These are phyloP conservation scores for Aphaenogaster rudis DNA, from an alignment of 1,140 invertebrate genomes.

Conservation along the genomic window DNA sequence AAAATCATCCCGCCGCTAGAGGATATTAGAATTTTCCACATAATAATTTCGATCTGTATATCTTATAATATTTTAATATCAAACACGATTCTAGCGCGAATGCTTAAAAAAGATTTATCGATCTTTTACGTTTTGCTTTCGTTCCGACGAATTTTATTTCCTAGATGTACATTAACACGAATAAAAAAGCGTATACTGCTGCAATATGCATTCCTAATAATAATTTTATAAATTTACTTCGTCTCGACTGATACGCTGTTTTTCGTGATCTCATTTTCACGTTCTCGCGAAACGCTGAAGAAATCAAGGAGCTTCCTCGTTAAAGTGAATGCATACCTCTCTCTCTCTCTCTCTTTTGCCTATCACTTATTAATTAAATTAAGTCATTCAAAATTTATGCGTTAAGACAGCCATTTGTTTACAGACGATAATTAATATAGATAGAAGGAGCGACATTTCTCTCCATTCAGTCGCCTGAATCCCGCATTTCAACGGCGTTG, in stretches of 20 bases:
- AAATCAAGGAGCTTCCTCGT: neutral
- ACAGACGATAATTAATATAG: slow-evolving; percentile 40
- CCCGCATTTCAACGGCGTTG: slow-evolving; percentile 9
- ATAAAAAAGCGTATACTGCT: slow-evolving; percentile 19
- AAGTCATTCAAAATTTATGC: slow-evolving; percentile 8
- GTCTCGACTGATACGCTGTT: neutral
- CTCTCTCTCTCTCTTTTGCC: neutral
- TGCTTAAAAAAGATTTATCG: slow-evolving; percentile 3
- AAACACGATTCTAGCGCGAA: neutral
- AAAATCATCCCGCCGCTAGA: slow-evolving; percentile 4
- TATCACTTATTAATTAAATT: slow-evolving; percentile 23
- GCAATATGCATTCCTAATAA: slow-evolving; percentile 17
- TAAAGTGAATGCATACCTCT: neutral
- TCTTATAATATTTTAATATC: slow-evolving; percentile 10
- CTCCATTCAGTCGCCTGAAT: slow-evolving; percentile 44
- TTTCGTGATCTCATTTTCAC: neutral
- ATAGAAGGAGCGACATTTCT: neutral
- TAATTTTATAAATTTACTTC: neutral
- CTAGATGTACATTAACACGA: slow-evolving; percentile 5
- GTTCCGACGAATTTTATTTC: neutral
- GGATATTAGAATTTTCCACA: neutral
- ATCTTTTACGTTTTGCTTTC: slow-evolving; percentile 21
- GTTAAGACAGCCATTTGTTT: slow-evolving; percentile 25
- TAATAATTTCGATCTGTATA: neutral
- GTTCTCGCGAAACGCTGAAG: neutral